Conservation (phyloP, 2,888 invertebrate species). For the Aplocera efformata region DNA sequence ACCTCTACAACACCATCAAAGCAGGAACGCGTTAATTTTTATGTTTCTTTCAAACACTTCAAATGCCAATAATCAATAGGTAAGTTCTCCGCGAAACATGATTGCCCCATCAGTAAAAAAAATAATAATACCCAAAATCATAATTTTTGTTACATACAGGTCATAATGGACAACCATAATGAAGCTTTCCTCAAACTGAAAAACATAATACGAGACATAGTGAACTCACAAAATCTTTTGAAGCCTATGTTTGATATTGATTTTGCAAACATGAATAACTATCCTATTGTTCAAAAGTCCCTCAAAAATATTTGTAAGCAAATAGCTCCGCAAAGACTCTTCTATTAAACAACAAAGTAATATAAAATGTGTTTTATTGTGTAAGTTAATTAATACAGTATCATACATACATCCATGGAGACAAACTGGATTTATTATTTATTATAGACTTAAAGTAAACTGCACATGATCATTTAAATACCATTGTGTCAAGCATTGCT, state of each 20-base stretch:
- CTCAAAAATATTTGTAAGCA: conserved; percentile 48
- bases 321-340: conserved; percentile 58
- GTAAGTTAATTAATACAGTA: conserved; percentile 59
- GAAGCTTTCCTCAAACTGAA: conserved; percentile 56
- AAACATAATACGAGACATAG: conserved; percentile 52
- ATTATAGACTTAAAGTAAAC: conserved; percentile 54
- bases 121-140: no score
- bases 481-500: conserved; percentile 92
- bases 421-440: conserved; percentile 51
- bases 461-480: conserved; percentile 69
- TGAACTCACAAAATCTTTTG: conserved; percentile 47
- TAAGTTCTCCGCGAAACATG: no score
- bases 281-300: conserved; percentile 47
- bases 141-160: no score
- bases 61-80: no score
- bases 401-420: conserved; percentile 51
- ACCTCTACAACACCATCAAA: no score
- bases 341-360: conserved; percentile 42
- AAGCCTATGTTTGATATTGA: conserved; percentile 66
- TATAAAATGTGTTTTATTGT: conserved; percentile 61
- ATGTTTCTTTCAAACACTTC: no score
- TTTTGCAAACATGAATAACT: conserved; percentile 45
- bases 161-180: conserved; percentile 57
- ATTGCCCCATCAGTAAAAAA: no score
- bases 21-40: no score